phyloP scores from a whole-genome alignment of 2,888 invertebrate genomes.

The Podabrus alpinus region DNA sequence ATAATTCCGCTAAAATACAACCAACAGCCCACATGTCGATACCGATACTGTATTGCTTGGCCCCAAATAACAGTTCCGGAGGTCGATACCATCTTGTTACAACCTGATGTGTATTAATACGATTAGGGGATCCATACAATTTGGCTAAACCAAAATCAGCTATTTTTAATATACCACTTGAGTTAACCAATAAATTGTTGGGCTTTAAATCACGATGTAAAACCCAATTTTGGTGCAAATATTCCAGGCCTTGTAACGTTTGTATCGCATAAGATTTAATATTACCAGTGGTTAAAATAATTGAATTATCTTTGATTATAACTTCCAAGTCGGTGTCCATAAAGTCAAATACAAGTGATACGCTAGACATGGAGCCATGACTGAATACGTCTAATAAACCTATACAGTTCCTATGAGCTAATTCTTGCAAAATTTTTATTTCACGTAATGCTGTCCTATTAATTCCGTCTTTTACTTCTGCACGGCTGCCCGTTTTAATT shows the following conservation, averaged over 20 bases:
- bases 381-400: slow-evolving; percentile 96
- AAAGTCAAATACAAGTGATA: slow-evolving; percentile 97
- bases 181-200: slow-evolving; percentile 94
- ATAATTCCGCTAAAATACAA: slow-evolving; percentile 94
- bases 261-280: slow-evolving; percentile 96
- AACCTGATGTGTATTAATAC: slow-evolving; percentile 96
- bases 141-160: slow-evolving; percentile 99
- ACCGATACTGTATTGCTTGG: slow-evolving; percentile 91
- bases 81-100: slow-evolving; percentile 93
- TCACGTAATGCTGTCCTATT: slow-evolving; percentile 97
- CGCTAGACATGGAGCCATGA: slow-evolving; percentile 84
- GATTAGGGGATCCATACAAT: slow-evolving; percentile 94
- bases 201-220: slow-evolving; percentile 98
- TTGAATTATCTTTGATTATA: slow-evolving; percentile 83
- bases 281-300: slow-evolving; percentile 88
- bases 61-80: slow-evolving; percentile 95
- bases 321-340: slow-evolving; percentile 99
- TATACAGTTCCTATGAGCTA: slow-evolving; percentile 93
- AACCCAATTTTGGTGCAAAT: slow-evolving; percentile 94
- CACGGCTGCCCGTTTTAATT: slow-evolving; percentile 93
- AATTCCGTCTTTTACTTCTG: slow-evolving; percentile 97
- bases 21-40: slow-evolving; percentile 99
- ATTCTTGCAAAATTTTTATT: slow-evolving; percentile 95
- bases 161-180: slow-evolving; percentile 91
- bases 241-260: slow-evolving; percentile 93